These are phyloP conservation scores for Agrypnus murinus DNA, from an alignment of 2,888 invertebrate genomes.

Conservation along the genomic window DNA sequence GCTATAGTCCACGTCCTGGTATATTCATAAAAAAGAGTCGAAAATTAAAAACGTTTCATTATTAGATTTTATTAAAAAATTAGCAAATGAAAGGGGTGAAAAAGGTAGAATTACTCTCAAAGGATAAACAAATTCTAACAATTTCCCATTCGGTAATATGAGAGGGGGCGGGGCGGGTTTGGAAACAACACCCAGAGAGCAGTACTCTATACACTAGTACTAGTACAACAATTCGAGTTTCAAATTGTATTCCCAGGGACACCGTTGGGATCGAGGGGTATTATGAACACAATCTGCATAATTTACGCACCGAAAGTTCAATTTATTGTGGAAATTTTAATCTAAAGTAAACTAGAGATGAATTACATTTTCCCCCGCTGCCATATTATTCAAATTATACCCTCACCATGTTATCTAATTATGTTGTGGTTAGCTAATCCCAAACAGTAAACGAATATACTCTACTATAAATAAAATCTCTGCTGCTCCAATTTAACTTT, in stretches of 20 bases:
- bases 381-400: slow-evolving; percentile 8
- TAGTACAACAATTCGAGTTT: slow-evolving; percentile 27
- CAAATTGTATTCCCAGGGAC: slow-evolving; percentile 34
- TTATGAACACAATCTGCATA: slow-evolving; percentile 38
- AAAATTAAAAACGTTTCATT: not conserved
- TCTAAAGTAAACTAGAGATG: slow-evolving; percentile 36
- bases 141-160: not conserved
- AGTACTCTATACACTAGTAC: not conserved
- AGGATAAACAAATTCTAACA: slow-evolving; percentile 13
- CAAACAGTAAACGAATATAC: too few species aligned
- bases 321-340: slow-evolving; percentile 42
- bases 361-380: slow-evolving; percentile 19
- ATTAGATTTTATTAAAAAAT: not conserved
- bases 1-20: too few species aligned
- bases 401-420: not conserved
- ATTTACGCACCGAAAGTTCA: slow-evolving; percentile 39
- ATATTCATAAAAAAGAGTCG: not conserved
- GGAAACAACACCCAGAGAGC: not conserved
- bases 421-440: not conserved
- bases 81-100: not conserved
- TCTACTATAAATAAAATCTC: too few species aligned
- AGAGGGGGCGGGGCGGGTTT: not conserved
- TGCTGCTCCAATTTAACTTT: too few species aligned
- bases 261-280: slow-evolving; percentile 19
- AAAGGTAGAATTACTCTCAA: not conserved